phyloP scores from a whole-genome alignment of 1,140 invertebrate species.

The Temnothorax curvispinosus region DNA sequence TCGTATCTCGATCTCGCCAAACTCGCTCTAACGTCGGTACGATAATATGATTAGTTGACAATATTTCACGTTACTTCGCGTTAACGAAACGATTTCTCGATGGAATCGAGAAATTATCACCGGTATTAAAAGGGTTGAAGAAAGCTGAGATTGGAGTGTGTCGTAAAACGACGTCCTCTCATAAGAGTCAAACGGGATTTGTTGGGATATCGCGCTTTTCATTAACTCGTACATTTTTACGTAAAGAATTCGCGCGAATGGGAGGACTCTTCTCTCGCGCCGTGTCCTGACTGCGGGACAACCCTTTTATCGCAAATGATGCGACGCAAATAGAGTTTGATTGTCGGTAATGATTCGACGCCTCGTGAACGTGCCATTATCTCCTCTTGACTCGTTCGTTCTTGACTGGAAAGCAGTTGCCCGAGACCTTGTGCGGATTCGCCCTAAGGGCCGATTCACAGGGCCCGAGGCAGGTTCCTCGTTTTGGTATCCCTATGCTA shows the following conservation, averaged over 20 bases:
- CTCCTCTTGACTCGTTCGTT: slow-evolving; percentile 55
- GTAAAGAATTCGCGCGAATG: neutral
- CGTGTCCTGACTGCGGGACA: neutral
- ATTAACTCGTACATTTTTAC: neutral
- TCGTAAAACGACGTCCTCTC: neutral
- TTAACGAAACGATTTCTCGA: neutral
- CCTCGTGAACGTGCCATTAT: slow-evolving; percentile 62
- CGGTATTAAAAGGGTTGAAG: too few species aligned
- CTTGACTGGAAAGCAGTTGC: slow-evolving; percentile 62
- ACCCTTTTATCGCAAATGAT: slow-evolving; percentile 44
- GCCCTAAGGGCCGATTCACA: slow-evolving; percentile 64
- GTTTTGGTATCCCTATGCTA: slow-evolving; percentile 26
- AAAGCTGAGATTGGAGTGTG: neutral
- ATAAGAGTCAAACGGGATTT: neutral
- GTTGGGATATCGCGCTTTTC: neutral
- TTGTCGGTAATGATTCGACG: slow-evolving; percentile 63
- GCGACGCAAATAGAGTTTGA: slow-evolving; percentile 51
- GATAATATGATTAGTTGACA: too few species aligned
- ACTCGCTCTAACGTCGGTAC: neutral
- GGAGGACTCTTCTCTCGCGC: neutral
- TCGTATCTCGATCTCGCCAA: too few species aligned
- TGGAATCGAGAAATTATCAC: neutral
- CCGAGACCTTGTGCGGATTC: slow-evolving; percentile 56
- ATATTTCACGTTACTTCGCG: neutral
- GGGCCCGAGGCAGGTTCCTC: slow-evolving; percentile 1